Evolutionary conservation across 2,113 vertebrate genomes (phyloP).

Genomic region (Pseudolaguvia tuberculata): DNA sequence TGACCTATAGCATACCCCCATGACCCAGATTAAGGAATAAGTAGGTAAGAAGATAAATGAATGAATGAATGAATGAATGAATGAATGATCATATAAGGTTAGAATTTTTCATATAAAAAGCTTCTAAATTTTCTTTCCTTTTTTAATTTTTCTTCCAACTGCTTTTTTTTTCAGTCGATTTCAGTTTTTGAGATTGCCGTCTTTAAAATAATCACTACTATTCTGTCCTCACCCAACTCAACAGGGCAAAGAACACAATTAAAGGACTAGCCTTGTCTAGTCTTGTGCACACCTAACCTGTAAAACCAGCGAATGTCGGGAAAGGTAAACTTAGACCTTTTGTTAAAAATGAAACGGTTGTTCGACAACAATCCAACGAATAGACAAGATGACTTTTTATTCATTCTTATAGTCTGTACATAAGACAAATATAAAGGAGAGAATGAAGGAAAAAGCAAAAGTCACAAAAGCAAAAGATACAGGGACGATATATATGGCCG

Average conservation of each 20-base stretch:
- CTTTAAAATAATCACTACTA: not conserved
- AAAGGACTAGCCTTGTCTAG: not conserved
- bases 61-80: no score
- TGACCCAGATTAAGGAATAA: no score
- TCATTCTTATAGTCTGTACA: constrained; percentile 22
- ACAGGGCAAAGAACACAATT: not conserved
- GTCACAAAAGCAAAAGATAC: constrained; percentile 51
- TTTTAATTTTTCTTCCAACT: no score
- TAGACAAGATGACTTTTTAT: constrained; percentile 32
- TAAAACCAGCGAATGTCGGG: not conserved
- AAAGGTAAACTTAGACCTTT: not conserved
- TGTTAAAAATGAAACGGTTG: not conserved
- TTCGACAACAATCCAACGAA: constrained; percentile 8
- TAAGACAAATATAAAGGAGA: constrained; percentile 27
- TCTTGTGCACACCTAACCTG: not conserved
- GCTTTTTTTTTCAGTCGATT: not conserved
- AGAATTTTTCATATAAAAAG: no score
- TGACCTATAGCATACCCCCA: no score
- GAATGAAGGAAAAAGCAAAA: constrained; percentile 17
- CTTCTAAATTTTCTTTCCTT: no score
- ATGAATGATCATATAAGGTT: no score
- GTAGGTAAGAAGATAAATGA: no score
- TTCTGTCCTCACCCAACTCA: not conserved
- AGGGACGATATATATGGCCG: constrained; percentile 49
- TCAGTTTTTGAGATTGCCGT: not conserved